A percentile compares a stretch with the other conserved stretches of the same genome.
Conservation (phyloP, 1,140 invertebrate genomes). For the Drosophila micromelanica region DNA sequence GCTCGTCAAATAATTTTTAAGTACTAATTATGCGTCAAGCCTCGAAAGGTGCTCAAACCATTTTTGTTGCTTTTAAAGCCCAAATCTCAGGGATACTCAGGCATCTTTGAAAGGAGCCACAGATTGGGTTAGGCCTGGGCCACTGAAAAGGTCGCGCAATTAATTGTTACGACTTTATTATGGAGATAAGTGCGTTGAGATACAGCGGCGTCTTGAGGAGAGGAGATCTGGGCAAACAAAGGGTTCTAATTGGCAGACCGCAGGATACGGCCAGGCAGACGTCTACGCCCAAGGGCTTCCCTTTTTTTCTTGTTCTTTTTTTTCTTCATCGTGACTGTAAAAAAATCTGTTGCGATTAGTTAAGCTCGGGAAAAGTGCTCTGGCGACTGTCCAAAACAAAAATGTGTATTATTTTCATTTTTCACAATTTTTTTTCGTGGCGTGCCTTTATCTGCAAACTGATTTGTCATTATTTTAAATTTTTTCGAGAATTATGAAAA, state of each 20-base stretch:
- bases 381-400: constrained; percentile 57
- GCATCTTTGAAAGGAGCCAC: constrained; percentile 1
- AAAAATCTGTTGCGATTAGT: constrained; percentile 84
- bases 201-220: constrained; percentile 48
- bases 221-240: constrained; percentile 63
- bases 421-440: constrained; percentile 31
- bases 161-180: constrained; percentile 84
- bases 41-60: constrained; percentile 43
- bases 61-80: constrained; percentile 21
- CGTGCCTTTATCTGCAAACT: constrained; percentile 73
- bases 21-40: constrained; percentile 75
- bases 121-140: constrained; percentile 20
- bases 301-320: constrained; percentile 25
- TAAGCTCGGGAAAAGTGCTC: constrained; percentile 55
- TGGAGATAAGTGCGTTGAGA: constrained; percentile 74
- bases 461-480: constrained; percentile 84
- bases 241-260: constrained; percentile 80
- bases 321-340: constrained; percentile 51
- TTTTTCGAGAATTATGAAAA: constrained; percentile 58
- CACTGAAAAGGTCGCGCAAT: constrained; percentile 73
- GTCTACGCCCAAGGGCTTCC: constrained; percentile 61
- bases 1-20: constrained; percentile 78
- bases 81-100: background rate
- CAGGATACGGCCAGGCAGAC: constrained; percentile 74
- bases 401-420: constrained; percentile 49